Evolutionary conservation across 35 echinoderm and acorn worm genomes (phyloP).

Genomic region (Antedon bifida): DNA sequence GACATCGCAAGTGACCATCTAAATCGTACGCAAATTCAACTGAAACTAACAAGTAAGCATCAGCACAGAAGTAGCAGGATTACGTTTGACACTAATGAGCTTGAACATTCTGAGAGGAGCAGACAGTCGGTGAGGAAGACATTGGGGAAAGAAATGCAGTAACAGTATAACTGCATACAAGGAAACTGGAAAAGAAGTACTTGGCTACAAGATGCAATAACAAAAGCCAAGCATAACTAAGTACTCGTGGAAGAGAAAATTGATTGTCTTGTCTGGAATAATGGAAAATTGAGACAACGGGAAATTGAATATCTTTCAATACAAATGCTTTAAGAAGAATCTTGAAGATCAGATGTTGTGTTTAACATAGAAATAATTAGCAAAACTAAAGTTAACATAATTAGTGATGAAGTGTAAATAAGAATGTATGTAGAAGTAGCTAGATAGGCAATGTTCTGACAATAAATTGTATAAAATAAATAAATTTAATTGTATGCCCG

Average conservation of each 20-base stretch:
- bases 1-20: constrained; percentile 31
- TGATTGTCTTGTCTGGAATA: no score
- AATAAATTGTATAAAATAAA: no score
- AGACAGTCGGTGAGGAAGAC: background rate
- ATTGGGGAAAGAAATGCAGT: background rate
- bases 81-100: constrained; percentile 16
- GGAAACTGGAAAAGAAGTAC: constrained; percentile 11
- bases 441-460: no score
- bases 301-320: no score
- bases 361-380: no score
- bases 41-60: constrained; percentile 15
- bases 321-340: no score
- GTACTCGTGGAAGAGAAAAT: background rate
- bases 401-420: no score
- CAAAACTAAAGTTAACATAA: no score
- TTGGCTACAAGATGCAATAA: constrained; percentile 15
- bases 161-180: background rate
- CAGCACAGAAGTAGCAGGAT: background rate
- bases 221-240: no score
- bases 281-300: background rate
- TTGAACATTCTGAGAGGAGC: constrained; percentile 1
- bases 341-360: no score
- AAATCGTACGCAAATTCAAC: constrained; percentile 8
- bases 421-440: no score
- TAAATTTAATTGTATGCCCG: no score